Percentiles rank a stretch among this genome's conserved stretches.
Evolutionary conservation across 2,113 vertebrate species (phyloP).

Genomic region (Clarias batrachus): DNA sequence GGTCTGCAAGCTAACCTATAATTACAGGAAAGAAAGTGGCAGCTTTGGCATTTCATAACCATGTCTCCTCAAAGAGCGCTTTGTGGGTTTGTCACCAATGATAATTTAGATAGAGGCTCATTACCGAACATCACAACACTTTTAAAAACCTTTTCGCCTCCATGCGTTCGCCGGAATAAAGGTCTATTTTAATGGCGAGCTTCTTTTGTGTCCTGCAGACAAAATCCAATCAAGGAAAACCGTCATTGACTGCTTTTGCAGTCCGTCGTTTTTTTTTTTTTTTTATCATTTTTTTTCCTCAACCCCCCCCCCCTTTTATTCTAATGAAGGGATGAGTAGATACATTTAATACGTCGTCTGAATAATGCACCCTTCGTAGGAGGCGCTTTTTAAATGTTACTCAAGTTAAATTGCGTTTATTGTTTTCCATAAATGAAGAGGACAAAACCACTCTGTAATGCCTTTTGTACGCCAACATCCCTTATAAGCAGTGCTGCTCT

Average conservation of each 20-base stretch:
- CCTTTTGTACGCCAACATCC: slow-evolving; percentile 59
- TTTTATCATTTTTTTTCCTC: no score
- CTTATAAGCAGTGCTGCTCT: slow-evolving; percentile 59
- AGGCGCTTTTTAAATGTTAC: slow-evolving; percentile 81
- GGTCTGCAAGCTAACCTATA: slow-evolving; percentile 99
- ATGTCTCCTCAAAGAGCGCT: slow-evolving; percentile 98
- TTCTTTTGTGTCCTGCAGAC: slow-evolving; percentile 96
- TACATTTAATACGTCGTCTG: slow-evolving; percentile 86
- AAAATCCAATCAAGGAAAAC: slow-evolving; percentile 96
- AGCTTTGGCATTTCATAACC: slow-evolving; percentile 99
- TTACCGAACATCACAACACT: slow-evolving; percentile 99
- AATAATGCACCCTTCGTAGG: slow-evolving; percentile 80
- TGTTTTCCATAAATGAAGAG: slow-evolving; percentile 84
- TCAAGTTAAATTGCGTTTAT: slow-evolving; percentile 83
- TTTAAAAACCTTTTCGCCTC: slow-evolving; percentile 92
- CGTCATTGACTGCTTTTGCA: slow-evolving; percentile 93
- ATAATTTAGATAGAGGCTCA: slow-evolving; percentile 99
- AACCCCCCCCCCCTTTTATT: slow-evolving; percentile 15
- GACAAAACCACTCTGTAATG: slow-evolving; percentile 67
- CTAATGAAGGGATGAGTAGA: slow-evolving; percentile 94
- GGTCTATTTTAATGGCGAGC: slow-evolving; percentile 97
- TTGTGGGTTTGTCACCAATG: slow-evolving; percentile 99
- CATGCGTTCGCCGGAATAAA: slow-evolving; percentile 82
- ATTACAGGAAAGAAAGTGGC: slow-evolving; percentile 99
- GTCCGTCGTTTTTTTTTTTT: slow-evolving; percentile 77